Percentiles rank a stretch among this genome's conserved stretches.
Evolutionary conservation across 2,888 invertebrate species (phyloP).

Genomic region (Parnassius mnemosyne): DNA sequence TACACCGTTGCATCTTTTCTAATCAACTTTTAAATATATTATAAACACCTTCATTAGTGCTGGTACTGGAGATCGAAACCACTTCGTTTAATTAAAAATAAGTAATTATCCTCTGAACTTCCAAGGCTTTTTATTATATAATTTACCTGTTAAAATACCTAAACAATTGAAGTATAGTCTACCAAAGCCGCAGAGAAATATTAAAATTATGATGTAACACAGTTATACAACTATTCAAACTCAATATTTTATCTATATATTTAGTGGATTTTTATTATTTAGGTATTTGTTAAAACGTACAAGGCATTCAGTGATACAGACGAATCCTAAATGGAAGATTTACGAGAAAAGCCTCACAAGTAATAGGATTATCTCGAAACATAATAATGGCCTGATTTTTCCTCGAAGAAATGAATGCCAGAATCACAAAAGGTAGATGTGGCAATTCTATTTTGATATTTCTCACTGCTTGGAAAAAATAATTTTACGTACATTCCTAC

Average conservation of each 20-base stretch:
- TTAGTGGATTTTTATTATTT: constrained; percentile 30
- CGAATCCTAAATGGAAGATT: constrained; percentile 26
- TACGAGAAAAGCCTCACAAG: constrained; percentile 28
- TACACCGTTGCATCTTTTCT: no score
- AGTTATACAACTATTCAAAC: no score
- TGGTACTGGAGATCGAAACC: no score
- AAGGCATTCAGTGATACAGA: constrained; percentile 16
- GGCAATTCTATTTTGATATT: constrained; percentile 24
- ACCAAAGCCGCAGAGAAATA: no score
- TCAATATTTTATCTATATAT: neutral
- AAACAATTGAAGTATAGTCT: no score
- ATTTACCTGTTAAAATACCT: no score
- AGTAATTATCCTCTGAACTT: no score
- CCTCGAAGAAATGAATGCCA: constrained; percentile 29
- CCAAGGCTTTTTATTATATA: no score
- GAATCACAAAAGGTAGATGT: constrained; percentile 25
- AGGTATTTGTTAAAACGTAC: constrained; percentile 11
- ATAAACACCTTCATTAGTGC: no score
- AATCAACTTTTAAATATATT: no score
- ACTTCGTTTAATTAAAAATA: no score
- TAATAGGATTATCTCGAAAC: constrained; percentile 58
- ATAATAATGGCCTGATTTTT: constrained; percentile 61
- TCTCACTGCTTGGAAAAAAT: constrained; percentile 7
- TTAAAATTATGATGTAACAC: no score
- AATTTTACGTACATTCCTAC: constrained; percentile 16